Base-by-base conservation (phyloP, 2,888 invertebrate genomes). In the Liodrosophila aerea region DNA sequence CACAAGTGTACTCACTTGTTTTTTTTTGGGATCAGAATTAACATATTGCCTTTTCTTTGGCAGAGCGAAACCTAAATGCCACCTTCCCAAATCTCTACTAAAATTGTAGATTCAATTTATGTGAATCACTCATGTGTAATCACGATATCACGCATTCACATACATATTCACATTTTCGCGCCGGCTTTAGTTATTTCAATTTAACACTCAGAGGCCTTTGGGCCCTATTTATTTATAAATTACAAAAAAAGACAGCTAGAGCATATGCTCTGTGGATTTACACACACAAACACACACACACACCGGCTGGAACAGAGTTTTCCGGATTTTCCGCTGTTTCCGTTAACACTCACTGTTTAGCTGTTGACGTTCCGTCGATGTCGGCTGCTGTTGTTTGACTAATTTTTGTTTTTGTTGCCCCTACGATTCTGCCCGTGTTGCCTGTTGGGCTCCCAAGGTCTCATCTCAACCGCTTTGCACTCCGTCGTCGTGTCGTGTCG, bases 221-320 rank as follows among this genome's bases (percentile, higher is more conserved):
- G 31, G 22, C 33, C 34, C 59, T 39, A 60, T 65, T 77, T 78
- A 78, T 84, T 85, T 78, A 81, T 77, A 76, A 73, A 73, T 80
- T 68, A 57, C 33, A 44, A 27, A 56, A 59, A 43, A 34, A 36
- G 22, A 43, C 33, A 36, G 2, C 11, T 15, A 15, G 22, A 18
- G 68, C 72, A 67, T 75, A 76, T 75, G 74, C 63, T 54, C 7
- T 11, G 18, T 44, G 8, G 27, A 13, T 9, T 29, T 29, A 33
- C 11, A 27, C 22, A 29, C n/a, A 45, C 22, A 40, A 30, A 18
- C 43, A 8, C 27, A 11, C 18, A 8, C 36, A 51, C 11, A 43
- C 41, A 37, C 39, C 22, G 33, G 49, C 31, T 36, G 27, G 13
- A 11, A 34, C n/a, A 56, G 41, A 52, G 62, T 49, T 61, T 44